Base-by-base conservation (phyloP, 1,140 invertebrate species). In the Hyphantria cunea region DNA sequence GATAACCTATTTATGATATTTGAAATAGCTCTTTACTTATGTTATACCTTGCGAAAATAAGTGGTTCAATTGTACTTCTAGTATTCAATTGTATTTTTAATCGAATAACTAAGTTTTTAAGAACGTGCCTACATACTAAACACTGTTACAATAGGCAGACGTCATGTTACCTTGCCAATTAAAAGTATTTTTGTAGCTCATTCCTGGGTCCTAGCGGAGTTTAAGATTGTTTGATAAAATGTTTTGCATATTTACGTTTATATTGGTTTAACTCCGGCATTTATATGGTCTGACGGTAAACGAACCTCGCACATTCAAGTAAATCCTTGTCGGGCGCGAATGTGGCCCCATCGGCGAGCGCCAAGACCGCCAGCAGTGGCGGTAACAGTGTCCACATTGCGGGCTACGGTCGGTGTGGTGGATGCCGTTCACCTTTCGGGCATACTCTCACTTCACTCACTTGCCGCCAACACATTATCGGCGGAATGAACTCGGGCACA, bases 231-330 rank as follows among this genome's bases (percentile, higher is more conserved):
- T 51, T 37, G 49, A 53, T 45, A 33, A 51, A 25, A 60, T 32
- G 0, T 52, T 52, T 39, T 7, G 11, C 17, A 17, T 17, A 8
- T 13, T 41, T 49, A 14, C 44, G 17, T 33, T 11, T 56, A n/a
- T 50, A 3, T n/a, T 50, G n/a, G 13, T 15, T 14, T 48, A 12
- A 14, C 32, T 6, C 13, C 7, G 11, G 7, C 10, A 0, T 13
- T 58, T 32, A 15, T 47, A 33, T 31, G 32, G 25, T 33, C 47
- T 56, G 32, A 10, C 34, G 14, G 34, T 25, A 39, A 71, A 80
- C 87, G 76, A 87, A 90, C 87, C 87, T 90, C 66, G 87, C 85
- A 74, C 87, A 90, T 72, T 89, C 86, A 33, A 90, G 78, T 41
- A 90, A 62, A 63, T 86, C 87, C 74, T 79, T 83, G 71, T 82